Evolutionary conservation across 2,797 vertebrate species (phyloP).

Genomic region (Salarias fasciatus): DNA sequence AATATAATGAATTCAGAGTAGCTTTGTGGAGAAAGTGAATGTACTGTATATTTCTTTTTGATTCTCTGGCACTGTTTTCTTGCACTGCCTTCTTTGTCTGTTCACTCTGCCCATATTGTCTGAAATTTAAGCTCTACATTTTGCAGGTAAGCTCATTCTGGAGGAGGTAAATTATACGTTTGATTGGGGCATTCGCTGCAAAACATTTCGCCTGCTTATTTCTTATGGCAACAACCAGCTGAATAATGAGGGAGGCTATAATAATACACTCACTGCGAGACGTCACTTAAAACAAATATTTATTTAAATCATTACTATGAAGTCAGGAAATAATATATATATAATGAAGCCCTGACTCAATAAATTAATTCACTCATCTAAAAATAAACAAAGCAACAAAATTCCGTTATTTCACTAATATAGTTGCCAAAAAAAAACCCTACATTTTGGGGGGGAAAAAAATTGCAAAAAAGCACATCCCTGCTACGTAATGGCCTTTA

Average conservation of each 20-base stretch:
- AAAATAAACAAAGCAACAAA: slow-evolving; percentile 32
- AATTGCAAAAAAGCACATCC: slow-evolving; percentile 30
- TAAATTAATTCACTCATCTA: too few species aligned
- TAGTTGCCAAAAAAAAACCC: slow-evolving; percentile 27
- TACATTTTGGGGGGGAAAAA: slow-evolving; percentile 14
- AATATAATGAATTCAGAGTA: slow-evolving; percentile 64
- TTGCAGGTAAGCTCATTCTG: slow-evolving; percentile 29
- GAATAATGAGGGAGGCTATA: neutral
- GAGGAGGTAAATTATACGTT: slow-evolving; percentile 7
- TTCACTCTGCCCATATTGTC: slow-evolving; percentile 28
- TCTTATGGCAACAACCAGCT: neutral
- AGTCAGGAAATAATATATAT: too few species aligned
- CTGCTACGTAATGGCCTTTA: slow-evolving; percentile 57
- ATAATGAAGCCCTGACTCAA: too few species aligned
- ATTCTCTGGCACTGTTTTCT: slow-evolving; percentile 47
- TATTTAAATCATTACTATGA: neutral
- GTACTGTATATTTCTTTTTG: slow-evolving; percentile 56
- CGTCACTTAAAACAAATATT: neutral
- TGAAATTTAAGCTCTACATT: slow-evolving; percentile 39
- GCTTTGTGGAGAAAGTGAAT: slow-evolving; percentile 56
- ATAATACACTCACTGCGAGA: neutral
- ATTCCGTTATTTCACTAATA: slow-evolving; percentile 13
- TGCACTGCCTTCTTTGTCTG: slow-evolving; percentile 40
- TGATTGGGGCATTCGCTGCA: neutral
- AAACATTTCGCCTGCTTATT: slow-evolving; percentile 8